phyloP scores from a whole-genome alignment of 2,113 vertebrate species.

The Tricholaema leucomelas region DNA sequence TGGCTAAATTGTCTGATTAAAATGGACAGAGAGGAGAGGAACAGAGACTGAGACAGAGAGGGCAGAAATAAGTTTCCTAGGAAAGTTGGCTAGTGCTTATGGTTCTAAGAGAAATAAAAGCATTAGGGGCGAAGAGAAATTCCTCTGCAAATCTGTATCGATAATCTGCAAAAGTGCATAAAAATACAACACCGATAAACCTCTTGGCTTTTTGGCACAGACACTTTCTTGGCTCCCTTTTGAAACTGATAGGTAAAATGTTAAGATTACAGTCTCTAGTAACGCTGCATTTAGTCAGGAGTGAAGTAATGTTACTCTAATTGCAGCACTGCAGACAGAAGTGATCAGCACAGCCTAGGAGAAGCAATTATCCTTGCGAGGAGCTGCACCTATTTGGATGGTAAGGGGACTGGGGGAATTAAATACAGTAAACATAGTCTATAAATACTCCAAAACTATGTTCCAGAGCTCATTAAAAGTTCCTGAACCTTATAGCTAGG shows the following conservation, averaged over 20 bases:
- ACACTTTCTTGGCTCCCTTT: background rate
- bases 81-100: background rate
- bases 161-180: background rate
- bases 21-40: background rate
- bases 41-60: background rate
- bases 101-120: background rate
- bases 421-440: background rate
- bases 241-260: background rate
- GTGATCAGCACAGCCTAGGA: background rate
- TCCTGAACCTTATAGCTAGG: background rate
- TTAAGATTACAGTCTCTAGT: background rate
- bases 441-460: slow-evolving; percentile 8
- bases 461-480: background rate
- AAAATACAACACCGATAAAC: background rate
- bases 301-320: background rate
- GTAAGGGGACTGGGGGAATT: background rate
- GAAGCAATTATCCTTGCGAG: slow-evolving; percentile 3
- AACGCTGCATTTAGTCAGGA: background rate
- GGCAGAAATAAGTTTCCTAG: background rate
- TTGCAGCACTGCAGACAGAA: background rate
- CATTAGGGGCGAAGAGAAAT: background rate
- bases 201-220: background rate
- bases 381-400: background rate
- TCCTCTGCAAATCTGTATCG: background rate
- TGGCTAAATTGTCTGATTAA: background rate